Base-by-base conservation (phyloP, 2,888 invertebrate species). In the Pterobdella sp. region DNA sequence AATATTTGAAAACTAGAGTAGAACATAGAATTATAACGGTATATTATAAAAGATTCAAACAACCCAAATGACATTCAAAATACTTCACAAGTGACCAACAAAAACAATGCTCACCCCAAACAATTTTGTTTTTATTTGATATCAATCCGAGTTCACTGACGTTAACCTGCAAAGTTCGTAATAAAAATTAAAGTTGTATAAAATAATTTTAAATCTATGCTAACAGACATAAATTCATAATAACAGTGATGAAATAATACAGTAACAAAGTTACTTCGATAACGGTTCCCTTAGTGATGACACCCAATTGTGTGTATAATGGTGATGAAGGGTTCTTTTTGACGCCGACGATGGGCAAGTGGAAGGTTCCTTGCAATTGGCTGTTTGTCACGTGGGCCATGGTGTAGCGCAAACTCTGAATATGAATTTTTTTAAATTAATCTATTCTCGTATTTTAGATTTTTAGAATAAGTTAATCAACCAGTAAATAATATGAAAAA, bases 381-480 rank as follows among this genome's bases (percentile, higher is more conserved):
- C 98, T 98, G 87, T 99, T 98, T 29, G 98, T 98, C 0, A 99
- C 97, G 84, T 98, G 97, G 2, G 96, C 98, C 81, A 94, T 95
- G 81, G 94, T 95, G 83, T 94, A 95, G 68, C 97, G 86, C 1
- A 97, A 84, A 0, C 90, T 95, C 82, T 82, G 77, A 49, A 80
- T 64, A 1, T 60, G 49, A 14, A 22, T 42, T 7, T 42, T 42
- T 7, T 42, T 14, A 42, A 42, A 42, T 22, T 42, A 42, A 14
- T 42, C 7, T 42, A 14, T 42, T 14, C 22, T 42, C 49, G 22
- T 7, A 14, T 42, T 42, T 14, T 42, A 14, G 22, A 14, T 42
- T 14, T 42, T 42, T 42, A 42, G 31, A 4, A 29, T 63, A 7
- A 63, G 7, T 64, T 4, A 64, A 29, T 4, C 64, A 63, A 10